phyloP scores from a whole-genome alignment of 2,113 vertebrate species.

The Spheniscus mendiculus region DNA sequence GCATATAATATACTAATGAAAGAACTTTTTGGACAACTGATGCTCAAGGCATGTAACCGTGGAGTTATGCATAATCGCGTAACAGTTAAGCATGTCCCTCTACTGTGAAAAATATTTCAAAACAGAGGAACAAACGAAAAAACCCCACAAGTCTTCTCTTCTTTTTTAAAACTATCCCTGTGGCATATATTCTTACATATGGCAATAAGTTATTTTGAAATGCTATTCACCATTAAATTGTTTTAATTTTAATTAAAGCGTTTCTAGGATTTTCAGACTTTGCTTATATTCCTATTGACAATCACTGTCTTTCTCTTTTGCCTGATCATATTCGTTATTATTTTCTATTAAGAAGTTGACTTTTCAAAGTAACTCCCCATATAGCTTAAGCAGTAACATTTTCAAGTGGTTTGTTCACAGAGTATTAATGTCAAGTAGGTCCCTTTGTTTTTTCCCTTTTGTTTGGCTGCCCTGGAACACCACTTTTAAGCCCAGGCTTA shows the following conservation, averaged over 20 bases:
- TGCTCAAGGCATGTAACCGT: not conserved
- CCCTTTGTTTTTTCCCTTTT: not conserved
- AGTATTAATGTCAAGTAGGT: not conserved
- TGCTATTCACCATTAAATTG: not conserved
- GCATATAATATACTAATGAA: not conserved
- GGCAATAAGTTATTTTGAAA: not conserved
- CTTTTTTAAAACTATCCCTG: not conserved
- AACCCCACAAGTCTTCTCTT: not conserved
- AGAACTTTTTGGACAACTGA: not conserved
- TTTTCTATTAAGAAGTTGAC: not conserved
- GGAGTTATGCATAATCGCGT: rapidly evolving
- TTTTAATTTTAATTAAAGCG: not conserved
- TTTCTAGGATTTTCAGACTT: not conserved
- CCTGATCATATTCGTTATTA: not conserved
- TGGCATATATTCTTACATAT: not conserved
- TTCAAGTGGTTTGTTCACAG: not conserved
- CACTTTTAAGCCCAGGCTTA: not conserved
- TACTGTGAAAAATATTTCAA: not conserved
- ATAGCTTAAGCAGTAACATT: not conserved
- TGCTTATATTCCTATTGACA: not conserved
- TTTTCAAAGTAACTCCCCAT: not conserved
- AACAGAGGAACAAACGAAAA: not conserved
- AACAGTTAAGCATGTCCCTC: not conserved
- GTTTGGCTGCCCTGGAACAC: not conserved
- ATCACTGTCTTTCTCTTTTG: not conserved